These are phyloP conservation scores for Pterocles gutturalis DNA, from an alignment of 2,113 vertebrate species.

Conservation along the genomic window DNA sequence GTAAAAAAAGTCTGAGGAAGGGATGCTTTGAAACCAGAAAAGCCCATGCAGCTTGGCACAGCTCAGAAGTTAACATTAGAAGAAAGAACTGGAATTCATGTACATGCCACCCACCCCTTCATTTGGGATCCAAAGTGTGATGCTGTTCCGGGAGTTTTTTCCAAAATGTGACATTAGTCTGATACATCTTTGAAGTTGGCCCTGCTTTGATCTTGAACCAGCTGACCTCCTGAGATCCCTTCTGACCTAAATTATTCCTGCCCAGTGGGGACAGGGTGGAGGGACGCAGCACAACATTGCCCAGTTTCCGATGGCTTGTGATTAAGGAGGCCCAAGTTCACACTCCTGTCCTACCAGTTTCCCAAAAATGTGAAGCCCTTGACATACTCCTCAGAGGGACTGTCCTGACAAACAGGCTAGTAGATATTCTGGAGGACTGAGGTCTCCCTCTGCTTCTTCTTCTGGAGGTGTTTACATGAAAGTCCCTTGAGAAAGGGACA, in stretches of 20 bases:
- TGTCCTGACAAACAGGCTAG: background rate
- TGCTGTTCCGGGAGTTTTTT: background rate
- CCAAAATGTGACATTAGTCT: background rate
- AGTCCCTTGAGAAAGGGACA: background rate
- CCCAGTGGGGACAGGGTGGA: background rate
- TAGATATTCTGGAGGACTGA: background rate
- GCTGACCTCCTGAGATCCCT: background rate
- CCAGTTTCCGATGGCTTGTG: background rate
- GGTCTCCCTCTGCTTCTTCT: fast-evolving
- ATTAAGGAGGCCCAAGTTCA: background rate
- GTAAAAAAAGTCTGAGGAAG: background rate
- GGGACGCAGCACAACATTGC: background rate
- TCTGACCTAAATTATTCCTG: background rate
- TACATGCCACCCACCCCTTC: fast-evolving
- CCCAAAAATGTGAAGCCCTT: background rate
- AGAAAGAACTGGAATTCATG: background rate
- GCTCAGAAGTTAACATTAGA: background rate
- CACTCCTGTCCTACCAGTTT: background rate
- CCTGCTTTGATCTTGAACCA: background rate
- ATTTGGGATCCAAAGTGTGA: background rate
- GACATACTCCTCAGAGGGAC: background rate
- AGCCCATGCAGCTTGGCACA: background rate
- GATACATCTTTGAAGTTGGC: fast-evolving
- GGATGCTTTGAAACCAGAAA: background rate
- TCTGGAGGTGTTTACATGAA: background rate